Base-by-base conservation (phyloP, 2,113 vertebrate genomes). In the Xiphophorus maculatus region DNA sequence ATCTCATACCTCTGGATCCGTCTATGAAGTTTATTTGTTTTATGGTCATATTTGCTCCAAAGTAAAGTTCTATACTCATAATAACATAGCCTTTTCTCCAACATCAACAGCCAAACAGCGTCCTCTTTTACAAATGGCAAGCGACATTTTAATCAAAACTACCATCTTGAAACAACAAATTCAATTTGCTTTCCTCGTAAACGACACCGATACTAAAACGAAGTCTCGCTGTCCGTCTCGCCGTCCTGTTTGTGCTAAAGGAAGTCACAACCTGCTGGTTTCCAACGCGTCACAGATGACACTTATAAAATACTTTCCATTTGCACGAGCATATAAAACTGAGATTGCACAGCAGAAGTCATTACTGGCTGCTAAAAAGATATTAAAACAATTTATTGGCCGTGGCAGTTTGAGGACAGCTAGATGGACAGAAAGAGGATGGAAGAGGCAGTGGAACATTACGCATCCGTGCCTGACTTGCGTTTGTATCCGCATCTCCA, bases 371-470 rank as follows among this genome's bases (percentile, higher is more conserved):
- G 30, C 19, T 12, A 72, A 66, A 68, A 77, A 79, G 32, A 4
- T 27, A 54, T 71, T 73, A 37, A 17, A 66, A 61, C 30, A 32
- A 74, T 83, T 69, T 73, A 74, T 81, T 71, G 60, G 33, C 51
- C 72, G 27, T 81, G 84, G 71, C 75, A 82, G 63, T 80, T 81
- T 87, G 79, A 82, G 69, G 78, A 80, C 74, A 83, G 71, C 70
- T 74, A 62, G 51, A 40, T 33, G 32, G 51, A 29, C 79, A 77
- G 70, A 81, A 58, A 74, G 64, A 77, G 65, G 73, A 73, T 77
- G 63, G 71, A 82, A 62, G 17, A 80, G 17, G 22, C 27, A 58
- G 19, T 74, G 83, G 76, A 86, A 86, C 44, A 19, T 77, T 63
- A 32, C 69, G 30, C 3, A 63, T 30, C 1, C 71, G 60, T 29